Conservation (phyloP, 2,888 invertebrate species). For the Cotesia congregata region DNA sequence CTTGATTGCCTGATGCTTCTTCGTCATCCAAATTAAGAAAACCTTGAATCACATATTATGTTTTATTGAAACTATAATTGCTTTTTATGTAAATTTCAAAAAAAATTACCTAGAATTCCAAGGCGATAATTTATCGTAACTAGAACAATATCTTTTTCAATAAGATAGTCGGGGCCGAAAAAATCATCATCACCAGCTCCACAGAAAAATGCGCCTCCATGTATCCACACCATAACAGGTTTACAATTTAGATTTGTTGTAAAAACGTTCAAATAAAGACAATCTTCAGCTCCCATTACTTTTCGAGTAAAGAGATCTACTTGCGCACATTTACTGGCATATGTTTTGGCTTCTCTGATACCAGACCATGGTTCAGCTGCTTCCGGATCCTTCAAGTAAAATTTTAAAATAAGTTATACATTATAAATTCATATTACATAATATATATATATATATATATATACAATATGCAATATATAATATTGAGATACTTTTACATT, state of each 20-base stretch:
- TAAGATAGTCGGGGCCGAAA: slow-evolving; percentile 49
- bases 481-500: no score
- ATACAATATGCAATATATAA: no score
- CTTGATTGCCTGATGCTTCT: slow-evolving; percentile 51
- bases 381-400: slow-evolving; percentile 55
- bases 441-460: no score
- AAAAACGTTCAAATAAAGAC: slow-evolving; percentile 48
- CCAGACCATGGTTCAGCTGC: slow-evolving; percentile 57
- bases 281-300: slow-evolving; percentile 50
- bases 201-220: slow-evolving; percentile 47
- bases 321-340: slow-evolving; percentile 49
- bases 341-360: slow-evolving; percentile 53
- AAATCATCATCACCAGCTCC: slow-evolving; percentile 40
- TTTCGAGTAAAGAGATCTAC: slow-evolving; percentile 44
- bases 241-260: slow-evolving; percentile 37
- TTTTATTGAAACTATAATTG: no score
- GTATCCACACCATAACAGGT: slow-evolving; percentile 53
- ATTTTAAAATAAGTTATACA: no score
- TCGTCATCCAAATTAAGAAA: slow-evolving; percentile 42
- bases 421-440: no score
- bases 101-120: slow-evolving; percentile 51
- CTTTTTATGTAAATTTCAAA: slow-evolving; percentile 14
- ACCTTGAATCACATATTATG: slow-evolving; percentile 5
- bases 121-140: slow-evolving; percentile 57
- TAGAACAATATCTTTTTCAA: slow-evolving; percentile 53